Conservation (phyloP, 2,888 invertebrate species). For the Lissonota sp. region DNA sequence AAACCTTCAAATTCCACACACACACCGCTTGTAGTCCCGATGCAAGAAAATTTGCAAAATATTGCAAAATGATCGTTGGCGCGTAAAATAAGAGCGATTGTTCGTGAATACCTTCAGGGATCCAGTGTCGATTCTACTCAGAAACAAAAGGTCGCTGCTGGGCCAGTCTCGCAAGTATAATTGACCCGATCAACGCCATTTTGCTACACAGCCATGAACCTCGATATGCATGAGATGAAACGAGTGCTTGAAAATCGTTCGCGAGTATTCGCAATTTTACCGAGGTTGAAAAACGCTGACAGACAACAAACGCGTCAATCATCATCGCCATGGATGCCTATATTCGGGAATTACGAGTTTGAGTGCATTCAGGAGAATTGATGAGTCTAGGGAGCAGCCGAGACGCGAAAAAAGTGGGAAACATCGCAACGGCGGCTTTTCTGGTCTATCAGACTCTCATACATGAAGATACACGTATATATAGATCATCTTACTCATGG, state of each 20-base stretch:
- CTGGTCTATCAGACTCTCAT: conserved; percentile 4
- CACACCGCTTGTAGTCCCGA: neutral
- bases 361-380: conserved; percentile 60
- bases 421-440: conserved; percentile 17
- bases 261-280: conserved; percentile 38
- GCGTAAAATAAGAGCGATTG: conserved; percentile 42
- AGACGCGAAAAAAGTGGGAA: neutral
- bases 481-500: conserved; percentile 40
- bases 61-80: conserved; percentile 36
- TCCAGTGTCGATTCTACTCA: no score
- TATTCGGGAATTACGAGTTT: conserved; percentile 59
- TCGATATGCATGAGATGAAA: neutral
- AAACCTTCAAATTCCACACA: conserved; percentile 25
- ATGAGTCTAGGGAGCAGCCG: conserved; percentile 25
- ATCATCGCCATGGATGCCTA: conserved; percentile 50
- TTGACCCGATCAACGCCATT: neutral
- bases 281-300: neutral
- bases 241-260: conserved; percentile 18
- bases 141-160: no score
- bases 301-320: conserved; percentile 52
- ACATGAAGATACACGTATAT: conserved; percentile 4
- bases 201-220: neutral
- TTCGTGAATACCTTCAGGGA: conserved; percentile 6
- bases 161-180: neutral
- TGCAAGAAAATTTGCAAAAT: neutral